Evolutionary conservation across 2,888 invertebrate genomes (phyloP).

Genomic region (Creontiades dilutus): DNA sequence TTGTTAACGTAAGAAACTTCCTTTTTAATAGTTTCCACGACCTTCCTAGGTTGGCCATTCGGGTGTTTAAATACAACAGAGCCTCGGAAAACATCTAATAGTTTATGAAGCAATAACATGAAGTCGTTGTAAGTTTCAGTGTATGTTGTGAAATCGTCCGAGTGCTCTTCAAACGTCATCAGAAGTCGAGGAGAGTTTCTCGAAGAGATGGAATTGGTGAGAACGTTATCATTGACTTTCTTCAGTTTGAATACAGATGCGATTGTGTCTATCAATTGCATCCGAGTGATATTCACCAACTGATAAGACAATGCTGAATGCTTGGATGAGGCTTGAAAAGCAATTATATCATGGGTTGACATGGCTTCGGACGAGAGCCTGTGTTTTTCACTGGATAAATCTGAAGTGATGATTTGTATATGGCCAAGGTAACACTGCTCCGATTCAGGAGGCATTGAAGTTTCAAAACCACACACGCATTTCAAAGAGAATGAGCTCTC

Average conservation of each 20-base stretch:
- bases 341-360: constrained; percentile 7
- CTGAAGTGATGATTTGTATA: constrained; percentile 7
- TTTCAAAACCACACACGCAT: constrained; percentile 52
- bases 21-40: constrained; percentile 16
- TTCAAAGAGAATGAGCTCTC: neutral
- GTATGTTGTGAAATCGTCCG: neutral
- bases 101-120: constrained; percentile 43
- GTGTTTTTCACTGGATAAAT: constrained; percentile 35
- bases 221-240: neutral
- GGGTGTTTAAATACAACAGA: constrained; percentile 43
- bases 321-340: constrained; percentile 48
- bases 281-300: constrained; percentile 5
- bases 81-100: constrained; percentile 11
- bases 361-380: neutral
- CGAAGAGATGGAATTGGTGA: neutral
- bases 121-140: constrained; percentile 52
- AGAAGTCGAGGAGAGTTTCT: neutral
- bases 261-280: neutral
- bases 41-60: constrained; percentile 14
- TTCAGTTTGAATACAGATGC: neutral
- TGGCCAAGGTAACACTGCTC: constrained; percentile 53
- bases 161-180: neutral
- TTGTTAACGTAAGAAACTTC: constrained; percentile 50
- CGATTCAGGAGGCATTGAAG: neutral
- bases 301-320: constrained; percentile 7